Evolutionary conservation across 2,797 vertebrate species (phyloP).

Genomic region (Aratinga solstitialis): DNA sequence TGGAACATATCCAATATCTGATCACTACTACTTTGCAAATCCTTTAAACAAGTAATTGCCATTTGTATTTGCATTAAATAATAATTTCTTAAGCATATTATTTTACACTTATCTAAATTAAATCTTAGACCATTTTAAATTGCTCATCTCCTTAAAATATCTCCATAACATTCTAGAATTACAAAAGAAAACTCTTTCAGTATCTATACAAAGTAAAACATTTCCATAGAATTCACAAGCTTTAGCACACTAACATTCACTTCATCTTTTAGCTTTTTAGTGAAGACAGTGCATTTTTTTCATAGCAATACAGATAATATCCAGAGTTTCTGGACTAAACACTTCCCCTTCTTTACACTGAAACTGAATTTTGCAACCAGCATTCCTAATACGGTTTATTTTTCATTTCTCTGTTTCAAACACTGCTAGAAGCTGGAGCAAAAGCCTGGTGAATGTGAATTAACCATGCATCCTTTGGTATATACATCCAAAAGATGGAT

Average conservation of each 20-base stretch:
- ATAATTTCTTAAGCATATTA: conserved; percentile 2
- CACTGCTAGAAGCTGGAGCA: neutral
- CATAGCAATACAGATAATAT: neutral
- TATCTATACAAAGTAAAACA: neutral
- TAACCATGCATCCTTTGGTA: neutral
- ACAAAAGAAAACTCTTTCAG: neutral
- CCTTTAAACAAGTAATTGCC: conserved; percentile 3
- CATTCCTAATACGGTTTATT: neutral
- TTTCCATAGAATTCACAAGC: neutral
- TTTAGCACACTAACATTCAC: neutral
- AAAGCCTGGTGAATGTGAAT: neutral
- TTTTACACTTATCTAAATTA: conserved; percentile 51
- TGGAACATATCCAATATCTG: neutral
- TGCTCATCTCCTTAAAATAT: conserved; percentile 30
- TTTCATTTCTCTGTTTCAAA: neutral
- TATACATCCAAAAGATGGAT: neutral
- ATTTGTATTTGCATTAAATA: conserved; percentile 14
- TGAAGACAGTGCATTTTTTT: neutral
- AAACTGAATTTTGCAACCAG: neutral
- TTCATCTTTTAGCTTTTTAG: neutral
- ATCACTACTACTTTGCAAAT: neutral
- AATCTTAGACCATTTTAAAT: conserved; percentile 33
- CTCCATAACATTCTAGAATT: neutral
- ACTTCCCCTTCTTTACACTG: neutral
- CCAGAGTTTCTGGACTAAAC: neutral